Conservation (phyloP, 2,888 invertebrate species). For the Xestia sexstrigata region DNA sequence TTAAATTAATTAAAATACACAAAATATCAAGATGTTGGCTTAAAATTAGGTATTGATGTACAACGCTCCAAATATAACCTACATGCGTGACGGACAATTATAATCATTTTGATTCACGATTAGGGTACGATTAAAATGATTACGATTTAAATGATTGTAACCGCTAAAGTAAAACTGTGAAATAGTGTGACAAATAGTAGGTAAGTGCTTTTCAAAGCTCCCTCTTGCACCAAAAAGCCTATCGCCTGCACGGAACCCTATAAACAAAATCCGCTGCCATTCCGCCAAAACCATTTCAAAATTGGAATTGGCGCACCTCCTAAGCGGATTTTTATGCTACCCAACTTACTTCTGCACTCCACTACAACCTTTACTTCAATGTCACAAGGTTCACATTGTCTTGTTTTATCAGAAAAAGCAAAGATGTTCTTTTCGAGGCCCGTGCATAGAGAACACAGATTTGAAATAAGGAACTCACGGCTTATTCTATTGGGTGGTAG, state of each 20-base stretch:
- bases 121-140: too few species aligned
- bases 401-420: not conserved
- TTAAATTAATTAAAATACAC: not conserved
- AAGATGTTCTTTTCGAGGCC: constrained; percentile 70
- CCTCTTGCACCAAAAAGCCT: constrained; percentile 12
- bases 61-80: not conserved
- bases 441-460: constrained; percentile 84
- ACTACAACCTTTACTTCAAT: constrained; percentile 37
- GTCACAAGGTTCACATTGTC: constrained; percentile 62
- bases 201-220: not conserved
- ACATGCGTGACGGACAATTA: not conserved
- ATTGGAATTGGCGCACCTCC: constrained; percentile 83
- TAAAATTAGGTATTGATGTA: too few species aligned
- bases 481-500: constrained; percentile 79
- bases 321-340: constrained; percentile 82
- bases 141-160: not conserved
- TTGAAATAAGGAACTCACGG: constrained; percentile 82
- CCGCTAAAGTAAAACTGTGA: not conserved
- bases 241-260: constrained; percentile 54
- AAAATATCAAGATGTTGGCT: not conserved
- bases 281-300: constrained; percentile 85
- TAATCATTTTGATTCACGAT: not conserved
- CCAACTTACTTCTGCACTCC: constrained; percentile 61
- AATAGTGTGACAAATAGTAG: too few species aligned
- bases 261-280: constrained; percentile 74